phyloP scores from a whole-genome alignment of 2,797 vertebrate genomes.

The Melanotaenia nigrans region DNA sequence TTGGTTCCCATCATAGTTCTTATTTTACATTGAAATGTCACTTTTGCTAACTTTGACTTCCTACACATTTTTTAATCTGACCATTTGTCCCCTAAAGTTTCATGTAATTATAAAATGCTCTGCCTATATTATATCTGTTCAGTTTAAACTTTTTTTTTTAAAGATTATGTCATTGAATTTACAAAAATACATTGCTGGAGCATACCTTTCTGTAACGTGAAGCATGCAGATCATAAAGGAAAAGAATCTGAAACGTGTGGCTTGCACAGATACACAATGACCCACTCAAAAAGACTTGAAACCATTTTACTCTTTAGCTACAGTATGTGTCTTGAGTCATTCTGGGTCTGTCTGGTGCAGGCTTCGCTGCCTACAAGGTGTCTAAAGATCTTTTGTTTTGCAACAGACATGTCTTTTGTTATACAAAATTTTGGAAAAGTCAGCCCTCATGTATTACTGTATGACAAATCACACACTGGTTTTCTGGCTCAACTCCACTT shows the following conservation, averaged over 20 bases:
- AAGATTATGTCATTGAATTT: constrained; percentile 4
- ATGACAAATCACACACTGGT: constrained; percentile 19
- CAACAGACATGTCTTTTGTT: not conserved
- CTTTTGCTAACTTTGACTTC: constrained; percentile 4
- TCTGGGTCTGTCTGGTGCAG: not conserved
- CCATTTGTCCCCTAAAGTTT: constrained; percentile 1
- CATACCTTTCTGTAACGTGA: constrained; percentile 8
- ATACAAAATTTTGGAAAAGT: not conserved
- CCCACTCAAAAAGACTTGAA: constrained; percentile 20
- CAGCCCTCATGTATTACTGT: constrained; percentile 19
- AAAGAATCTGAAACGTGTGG: constrained; percentile 52
- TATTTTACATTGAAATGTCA: constrained; percentile 14
- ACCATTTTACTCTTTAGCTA: constrained; percentile 6
- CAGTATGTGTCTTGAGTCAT: not conserved
- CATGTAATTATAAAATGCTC: constrained; percentile 14
- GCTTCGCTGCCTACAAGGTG: not conserved
- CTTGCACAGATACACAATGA: constrained; percentile 42
- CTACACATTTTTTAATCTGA: not conserved
- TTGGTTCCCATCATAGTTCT: constrained; percentile 24
- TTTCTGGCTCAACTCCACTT: constrained; percentile 25
- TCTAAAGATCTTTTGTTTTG: not conserved
- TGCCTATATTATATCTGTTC: not conserved
- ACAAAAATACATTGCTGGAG: constrained; percentile 7
- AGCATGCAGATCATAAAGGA: constrained; percentile 6
- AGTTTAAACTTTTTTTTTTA: constrained; percentile 6